Conservation (phyloP, 2,113 vertebrate genomes). For the Columba janthina region DNA sequence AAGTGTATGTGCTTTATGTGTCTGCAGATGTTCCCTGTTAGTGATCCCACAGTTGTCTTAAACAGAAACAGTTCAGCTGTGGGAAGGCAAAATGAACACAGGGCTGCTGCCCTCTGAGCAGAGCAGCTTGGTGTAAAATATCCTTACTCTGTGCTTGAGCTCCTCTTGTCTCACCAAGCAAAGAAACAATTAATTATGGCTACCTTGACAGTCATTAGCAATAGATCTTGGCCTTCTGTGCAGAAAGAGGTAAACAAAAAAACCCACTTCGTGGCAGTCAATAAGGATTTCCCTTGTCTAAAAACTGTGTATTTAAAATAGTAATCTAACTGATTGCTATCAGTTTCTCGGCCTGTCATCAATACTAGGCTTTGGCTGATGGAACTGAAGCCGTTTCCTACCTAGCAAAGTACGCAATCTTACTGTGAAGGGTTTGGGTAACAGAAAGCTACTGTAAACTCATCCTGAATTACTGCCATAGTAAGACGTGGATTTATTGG, state of each 20-base stretch:
- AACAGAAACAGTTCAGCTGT: background rate
- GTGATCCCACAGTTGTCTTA: background rate
- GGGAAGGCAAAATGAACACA: accelerated
- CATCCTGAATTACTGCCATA: background rate
- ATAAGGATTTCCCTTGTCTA: background rate
- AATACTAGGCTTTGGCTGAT: background rate
- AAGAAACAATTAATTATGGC: background rate
- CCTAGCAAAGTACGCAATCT: background rate
- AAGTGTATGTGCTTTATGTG: background rate
- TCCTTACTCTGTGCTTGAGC: background rate
- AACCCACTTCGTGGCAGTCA: background rate
- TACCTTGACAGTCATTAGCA: background rate
- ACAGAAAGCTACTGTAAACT: background rate
- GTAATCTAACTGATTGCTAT: background rate
- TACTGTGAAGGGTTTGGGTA: background rate
- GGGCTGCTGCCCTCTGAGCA: background rate
- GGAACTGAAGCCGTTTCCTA: background rate
- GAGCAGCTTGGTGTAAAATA: background rate
- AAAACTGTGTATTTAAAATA: background rate
- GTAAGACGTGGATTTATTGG: background rate
- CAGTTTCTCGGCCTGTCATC: background rate
- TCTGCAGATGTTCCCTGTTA: background rate
- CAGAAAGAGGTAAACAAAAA: background rate
- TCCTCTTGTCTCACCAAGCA: background rate
- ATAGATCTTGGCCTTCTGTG: background rate